Conservation (phyloP, 64 coral and sea anemone species). For the Pachyseris speciosa region DNA sequence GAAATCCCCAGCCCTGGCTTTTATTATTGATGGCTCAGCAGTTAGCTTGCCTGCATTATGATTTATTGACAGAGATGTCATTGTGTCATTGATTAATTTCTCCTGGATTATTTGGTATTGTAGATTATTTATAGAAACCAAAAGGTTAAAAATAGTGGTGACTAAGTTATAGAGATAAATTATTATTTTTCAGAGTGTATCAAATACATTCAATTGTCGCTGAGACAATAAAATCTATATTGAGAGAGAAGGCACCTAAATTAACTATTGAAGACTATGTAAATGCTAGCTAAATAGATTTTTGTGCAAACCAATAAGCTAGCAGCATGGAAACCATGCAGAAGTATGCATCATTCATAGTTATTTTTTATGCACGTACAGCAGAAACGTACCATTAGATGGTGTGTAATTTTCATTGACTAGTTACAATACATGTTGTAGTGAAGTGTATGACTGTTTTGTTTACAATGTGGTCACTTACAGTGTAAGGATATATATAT, state of each 20-base stretch:
- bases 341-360: not conserved
- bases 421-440: too few species aligned
- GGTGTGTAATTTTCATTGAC: too few species aligned
- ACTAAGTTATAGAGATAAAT: not conserved
- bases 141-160: not conserved
- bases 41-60: too few species aligned
- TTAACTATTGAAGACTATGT: not conserved
- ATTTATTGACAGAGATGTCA: not conserved
- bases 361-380: too few species aligned
- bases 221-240: slow-evolving; percentile 28
- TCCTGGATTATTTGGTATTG: not conserved
- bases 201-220: not conserved
- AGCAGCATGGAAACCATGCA: slow-evolving; percentile 41
- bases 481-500: not conserved
- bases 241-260: not conserved
- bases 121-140: not conserved
- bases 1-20: too few species aligned
- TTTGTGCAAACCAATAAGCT: not conserved
- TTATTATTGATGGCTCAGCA: too few species aligned
- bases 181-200: slow-evolving; percentile 25
- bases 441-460: not conserved
- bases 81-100: not conserved
- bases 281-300: not conserved
- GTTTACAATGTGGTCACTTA: not conserved
- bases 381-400: too few species aligned